phyloP scores from a whole-genome alignment of 1,140 invertebrate species.

The Contarinia nasturtii region DNA sequence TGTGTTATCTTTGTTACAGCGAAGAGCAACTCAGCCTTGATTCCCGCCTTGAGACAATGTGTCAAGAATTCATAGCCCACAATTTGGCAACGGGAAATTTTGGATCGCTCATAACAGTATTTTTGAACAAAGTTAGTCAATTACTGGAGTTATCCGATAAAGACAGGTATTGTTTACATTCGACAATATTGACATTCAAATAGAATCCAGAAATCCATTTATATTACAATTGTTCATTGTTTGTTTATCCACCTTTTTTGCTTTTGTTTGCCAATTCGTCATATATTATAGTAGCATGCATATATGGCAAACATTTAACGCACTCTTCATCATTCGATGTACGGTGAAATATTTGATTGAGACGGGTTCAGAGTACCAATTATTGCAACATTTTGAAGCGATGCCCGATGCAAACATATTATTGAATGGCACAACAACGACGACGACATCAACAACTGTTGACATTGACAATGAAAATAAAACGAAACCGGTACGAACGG shows the following conservation, averaged over 20 bases:
- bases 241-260: slow-evolving; percentile 1
- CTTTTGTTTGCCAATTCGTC: slow-evolving; percentile 7
- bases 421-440: slow-evolving; percentile 8
- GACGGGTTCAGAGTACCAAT: slow-evolving; percentile 50
- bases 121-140: slow-evolving; percentile 56
- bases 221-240: slow-evolving; percentile 4
- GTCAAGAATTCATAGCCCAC: slow-evolving; percentile 54
- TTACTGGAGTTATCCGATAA: slow-evolving; percentile 63
- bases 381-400: slow-evolving; percentile 52
- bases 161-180: slow-evolving; percentile 64
- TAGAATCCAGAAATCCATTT: slow-evolving; percentile 2
- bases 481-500: slow-evolving; percentile 15
- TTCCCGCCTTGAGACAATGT: slow-evolving; percentile 48
- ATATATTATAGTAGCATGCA: slow-evolving; percentile 80
- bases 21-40: slow-evolving; percentile 64
- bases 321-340: slow-evolving; percentile 74
- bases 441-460: slow-evolving; percentile 9
- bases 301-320: slow-evolving; percentile 89
- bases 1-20: slow-evolving; percentile 27
- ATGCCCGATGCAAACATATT: slow-evolving; percentile 15
- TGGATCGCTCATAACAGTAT: slow-evolving; percentile 65
- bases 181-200: too few species aligned
- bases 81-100: slow-evolving; percentile 77
- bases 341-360: slow-evolving; percentile 79
- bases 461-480: slow-evolving; percentile 15